Evolutionary conservation across 2,888 invertebrate species (phyloP), one percentile per base, ranked within the genome.

Genomic region (Caenorhabditis plicata): DNA sequence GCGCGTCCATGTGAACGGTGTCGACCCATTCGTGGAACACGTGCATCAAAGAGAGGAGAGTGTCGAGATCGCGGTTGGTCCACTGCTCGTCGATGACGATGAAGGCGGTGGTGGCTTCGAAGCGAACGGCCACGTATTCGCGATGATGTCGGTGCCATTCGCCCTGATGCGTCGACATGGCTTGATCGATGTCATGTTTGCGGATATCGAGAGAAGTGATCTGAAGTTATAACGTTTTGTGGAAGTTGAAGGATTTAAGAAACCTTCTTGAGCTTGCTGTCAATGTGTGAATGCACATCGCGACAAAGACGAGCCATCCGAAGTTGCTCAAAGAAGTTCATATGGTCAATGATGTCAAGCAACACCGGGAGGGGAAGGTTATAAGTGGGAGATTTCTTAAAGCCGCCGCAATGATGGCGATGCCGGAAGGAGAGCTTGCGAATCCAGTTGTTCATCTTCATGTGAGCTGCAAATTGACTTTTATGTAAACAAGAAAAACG

Each of bases 1-100:
- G 74, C 11, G 78, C 77, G 45, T 78, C 78, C 17, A 78, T 51
- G 13, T 54, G 53, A 31, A 75, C 72, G n/a, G 56, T 52, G 9
- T 62, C 52, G 22, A 77, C 45, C 40, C 50, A 29, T 11, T 60
- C 57, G 3, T 76, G 70, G 57, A 75, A 75, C 25, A 68, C 48
- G 27, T 51, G 52, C 57, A 78, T 71, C 36, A 62, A 48, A 20
- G 64, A 63, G n/a, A 73, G 58, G 3, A 75, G 61, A 7, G 68
- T 54, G 7, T 53, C 33, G 31, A 77, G 69, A 43, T 78, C 78
- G 8, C 55, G 51, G 22, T 60, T 67, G 7, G 71, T 73, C 78
- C 78, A 78, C 39, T 64, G 65, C 3, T 53, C 48, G 42, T 71
- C 71, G 38, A 71, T 66, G 22, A 69, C 61, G n/a, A 71, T 44